Base-by-base conservation (phyloP, 1,140 invertebrate genomes). In the Schmidtea mediterranea region DNA sequence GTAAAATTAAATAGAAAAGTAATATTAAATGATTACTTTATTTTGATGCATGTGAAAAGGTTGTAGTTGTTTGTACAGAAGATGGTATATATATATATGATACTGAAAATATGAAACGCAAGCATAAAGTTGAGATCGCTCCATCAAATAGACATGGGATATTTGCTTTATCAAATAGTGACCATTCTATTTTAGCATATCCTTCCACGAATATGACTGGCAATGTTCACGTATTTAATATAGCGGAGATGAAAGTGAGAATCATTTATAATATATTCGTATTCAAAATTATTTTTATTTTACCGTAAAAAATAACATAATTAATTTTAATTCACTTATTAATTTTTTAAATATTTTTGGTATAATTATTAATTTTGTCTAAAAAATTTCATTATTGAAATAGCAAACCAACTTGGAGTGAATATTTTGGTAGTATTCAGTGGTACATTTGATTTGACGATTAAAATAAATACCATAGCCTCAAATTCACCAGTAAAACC, bases 1-100 rank as follows among this genome's bases (percentile, higher is more conserved):
- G 84, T 97, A 26, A 84, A 86, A 68, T 72, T 97, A 48, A 98
- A 97, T 69, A 73, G 90, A 67, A 76, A 77, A 57, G 83, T 89
- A 73, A 75, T 75, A 74, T 49, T 49, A 37, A 3, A 23, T 12
- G 43, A n/a, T 39, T 45, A 48, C 49, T 48, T 43, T 51, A 52
- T 40, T 48, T 53, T 55, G 47, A 19, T 32, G 37, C 38, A 15
- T 52, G 53, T 72, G 12, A 71, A 86, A 78, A 74, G 90, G 58
- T 70, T 32, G 26, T 97, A 60, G 78, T 97, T 49, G 90, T 97
- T 53, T 95, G 89, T 67, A 67, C 97, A 55, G 87, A 95, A 67
- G 89, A 97, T 64, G 84, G 80, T 49, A 71, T 97, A 49, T 90
- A 92, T 63, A 92, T 98, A 59, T 89, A 98, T 71, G 94, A 94